Base-by-base conservation (phyloP, 2,888 invertebrate species). In the Mylabris sibirica region DNA sequence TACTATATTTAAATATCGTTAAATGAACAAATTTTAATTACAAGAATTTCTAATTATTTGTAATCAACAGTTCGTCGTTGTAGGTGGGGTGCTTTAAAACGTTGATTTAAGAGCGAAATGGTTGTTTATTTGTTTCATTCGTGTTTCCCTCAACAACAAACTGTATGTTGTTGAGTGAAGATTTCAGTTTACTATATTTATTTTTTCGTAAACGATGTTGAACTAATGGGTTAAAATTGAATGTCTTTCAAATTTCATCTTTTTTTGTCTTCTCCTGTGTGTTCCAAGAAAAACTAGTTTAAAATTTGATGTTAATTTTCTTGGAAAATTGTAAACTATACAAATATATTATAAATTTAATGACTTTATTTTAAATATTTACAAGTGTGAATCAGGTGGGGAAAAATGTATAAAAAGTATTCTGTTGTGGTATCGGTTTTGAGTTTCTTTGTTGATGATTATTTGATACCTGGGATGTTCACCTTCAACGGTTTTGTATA, bases 11-110 rank as follows among this genome's bases (percentile, higher is more conserved):
- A 20, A 1, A 49, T n/a, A 49, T 49, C 20, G 49, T 49, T 49
- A 20, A 49, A 49, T 49, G 49, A 49, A 20, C 49, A 49, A 49
- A 49, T 49, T 22, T 49, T 49, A 49, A 49, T 49, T 49, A 49
- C 20, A 49, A 20, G 49, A 49, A 49, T 49, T 49, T 49, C 49
- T 49, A 49, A 49, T 49, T 22, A 49, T 49, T 49, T 49, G 20
- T 12, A 49, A 20, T 20, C n/a, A 49, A 20, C 49, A 49, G 20
- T 20, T 22, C n/a, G n/a, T n/a, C n/a, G n/a, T n/a, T 49, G 20
- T 49, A 49, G 11, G 17, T 44, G 12, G 5, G 2, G 17, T 44
- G 3, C 0, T 44, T 44, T 38, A 38, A 38, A 38, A 38, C 14
- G 14, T 12, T 44, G 20, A 20, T 49, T 49, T 49, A 12, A 11